Evolutionary conservation across 1,140 invertebrate genomes (phyloP).

Genomic region (Atopsyche davidsoni): DNA sequence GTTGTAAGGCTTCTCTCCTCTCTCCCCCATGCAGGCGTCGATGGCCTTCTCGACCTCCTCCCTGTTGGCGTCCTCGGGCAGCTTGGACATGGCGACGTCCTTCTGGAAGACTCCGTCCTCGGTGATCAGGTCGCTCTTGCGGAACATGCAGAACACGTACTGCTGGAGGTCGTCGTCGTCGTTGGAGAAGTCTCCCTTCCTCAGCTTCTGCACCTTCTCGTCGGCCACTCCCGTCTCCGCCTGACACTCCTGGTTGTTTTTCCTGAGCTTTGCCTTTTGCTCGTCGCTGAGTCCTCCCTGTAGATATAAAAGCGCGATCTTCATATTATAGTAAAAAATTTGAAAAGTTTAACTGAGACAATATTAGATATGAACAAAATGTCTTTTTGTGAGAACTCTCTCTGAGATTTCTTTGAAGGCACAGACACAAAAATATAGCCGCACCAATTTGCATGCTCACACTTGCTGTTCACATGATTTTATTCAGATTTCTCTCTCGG

Average conservation of each 20-base stretch:
- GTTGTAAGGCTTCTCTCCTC: slow-evolving; percentile 32
- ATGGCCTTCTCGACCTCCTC: slow-evolving; percentile 21
- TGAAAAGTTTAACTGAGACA: too few species aligned
- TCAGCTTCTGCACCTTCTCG: slow-evolving; percentile 25
- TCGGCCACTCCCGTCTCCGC: slow-evolving; percentile 27
- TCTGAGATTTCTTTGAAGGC: too few species aligned
- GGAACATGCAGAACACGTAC: slow-evolving; percentile 32
- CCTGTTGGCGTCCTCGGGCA: slow-evolving; percentile 22
- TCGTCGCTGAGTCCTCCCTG: neutral
- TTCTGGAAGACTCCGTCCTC: slow-evolving; percentile 30
- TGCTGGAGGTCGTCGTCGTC: slow-evolving; percentile 29
- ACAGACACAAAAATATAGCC: too few species aligned
- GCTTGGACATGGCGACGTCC: slow-evolving; percentile 31
- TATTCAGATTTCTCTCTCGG: too few species aligned
- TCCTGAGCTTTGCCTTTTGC: slow-evolving; percentile 4
- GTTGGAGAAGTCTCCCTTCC: slow-evolving; percentile 31
- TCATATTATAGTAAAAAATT: too few species aligned
- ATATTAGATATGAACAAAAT: too few species aligned
- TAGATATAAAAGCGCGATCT: neutral
- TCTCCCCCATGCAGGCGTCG: slow-evolving; percentile 30
- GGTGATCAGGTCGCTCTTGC: slow-evolving; percentile 31
- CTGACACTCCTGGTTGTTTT: slow-evolving; percentile 2
- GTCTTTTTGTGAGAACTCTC: too few species aligned
- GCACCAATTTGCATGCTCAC: too few species aligned
- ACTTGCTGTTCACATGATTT: too few species aligned